phyloP scores from a whole-genome alignment of 2,797 vertebrate species.

The Scomberomorus guttatus region DNA sequence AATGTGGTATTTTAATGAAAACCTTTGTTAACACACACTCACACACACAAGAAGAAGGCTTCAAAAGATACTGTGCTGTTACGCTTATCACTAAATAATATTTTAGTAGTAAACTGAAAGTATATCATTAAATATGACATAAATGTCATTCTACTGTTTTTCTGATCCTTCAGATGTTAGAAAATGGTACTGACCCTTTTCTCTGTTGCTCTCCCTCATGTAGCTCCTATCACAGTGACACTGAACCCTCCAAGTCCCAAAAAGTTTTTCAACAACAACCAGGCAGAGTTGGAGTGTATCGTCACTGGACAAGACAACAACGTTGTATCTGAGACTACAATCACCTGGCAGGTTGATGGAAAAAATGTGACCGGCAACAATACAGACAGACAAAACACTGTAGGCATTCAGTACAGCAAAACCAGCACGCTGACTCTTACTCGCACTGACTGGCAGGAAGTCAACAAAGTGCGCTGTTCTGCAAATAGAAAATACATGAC shows the following conservation, averaged over 20 bases:
- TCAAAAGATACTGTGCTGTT: constrained; percentile 15
- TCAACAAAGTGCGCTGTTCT: constrained; percentile 22
- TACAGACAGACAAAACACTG: fast-evolving
- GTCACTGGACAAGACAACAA: background rate
- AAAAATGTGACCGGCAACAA: fast-evolving
- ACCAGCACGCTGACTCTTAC: background rate
- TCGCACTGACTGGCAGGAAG: fast-evolving
- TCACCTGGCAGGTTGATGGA: constrained; percentile 29
- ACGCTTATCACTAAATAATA: background rate
- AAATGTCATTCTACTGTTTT: too few species aligned
- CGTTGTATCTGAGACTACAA: fast-evolving
- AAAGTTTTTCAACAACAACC: background rate
- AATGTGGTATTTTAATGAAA: too few species aligned
- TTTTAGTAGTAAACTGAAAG: background rate
- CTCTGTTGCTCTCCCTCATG: background rate
- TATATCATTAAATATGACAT: too few species aligned
- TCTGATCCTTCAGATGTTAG: background rate
- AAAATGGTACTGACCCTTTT: background rate
- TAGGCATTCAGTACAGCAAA: background rate
- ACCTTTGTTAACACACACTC: too few species aligned
- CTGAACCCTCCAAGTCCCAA: constrained; percentile 9
- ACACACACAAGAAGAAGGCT: too few species aligned
- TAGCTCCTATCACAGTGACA: background rate
- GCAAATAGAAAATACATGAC: fast-evolving
- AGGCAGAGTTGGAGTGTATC: constrained; percentile 13